Conservation (phyloP, 2,113 vertebrate genomes). For the Tragelaphus strepsiceros region DNA sequence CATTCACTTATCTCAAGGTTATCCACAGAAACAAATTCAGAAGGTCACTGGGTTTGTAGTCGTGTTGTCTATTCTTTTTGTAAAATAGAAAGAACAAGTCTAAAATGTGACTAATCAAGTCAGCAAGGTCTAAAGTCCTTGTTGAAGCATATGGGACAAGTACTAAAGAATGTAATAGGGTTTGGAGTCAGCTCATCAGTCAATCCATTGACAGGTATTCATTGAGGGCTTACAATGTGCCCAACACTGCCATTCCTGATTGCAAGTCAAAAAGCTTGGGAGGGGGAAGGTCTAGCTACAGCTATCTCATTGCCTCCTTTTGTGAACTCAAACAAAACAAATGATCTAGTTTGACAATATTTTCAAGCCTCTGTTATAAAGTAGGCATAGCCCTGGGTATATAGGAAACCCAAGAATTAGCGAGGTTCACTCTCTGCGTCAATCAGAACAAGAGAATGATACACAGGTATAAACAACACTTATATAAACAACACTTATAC, state of each 20-base stretch:
- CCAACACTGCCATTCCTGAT: not conserved
- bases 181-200: not conserved
- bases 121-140: not conserved
- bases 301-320: not conserved
- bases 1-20: constrained; percentile 24
- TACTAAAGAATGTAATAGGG: not conserved
- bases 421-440: not conserved
- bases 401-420: not conserved
- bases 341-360: not conserved
- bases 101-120: constrained; percentile 12
- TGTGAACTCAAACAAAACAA: not conserved
- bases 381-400: not conserved
- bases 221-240: not conserved
- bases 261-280: not conserved
- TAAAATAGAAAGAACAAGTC: constrained; percentile 33
- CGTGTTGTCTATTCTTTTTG: not conserved
- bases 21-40: not conserved
- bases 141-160: not conserved
- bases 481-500: not conserved
- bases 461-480: not conserved
- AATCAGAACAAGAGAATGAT: not conserved
- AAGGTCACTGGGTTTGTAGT: not conserved
- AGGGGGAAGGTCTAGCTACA: not conserved
- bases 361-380: constrained; percentile 20
- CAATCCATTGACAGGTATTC: not conserved